phyloP scores from a whole-genome alignment of 2,797 vertebrate species.

The Astyanax mexicanus region DNA sequence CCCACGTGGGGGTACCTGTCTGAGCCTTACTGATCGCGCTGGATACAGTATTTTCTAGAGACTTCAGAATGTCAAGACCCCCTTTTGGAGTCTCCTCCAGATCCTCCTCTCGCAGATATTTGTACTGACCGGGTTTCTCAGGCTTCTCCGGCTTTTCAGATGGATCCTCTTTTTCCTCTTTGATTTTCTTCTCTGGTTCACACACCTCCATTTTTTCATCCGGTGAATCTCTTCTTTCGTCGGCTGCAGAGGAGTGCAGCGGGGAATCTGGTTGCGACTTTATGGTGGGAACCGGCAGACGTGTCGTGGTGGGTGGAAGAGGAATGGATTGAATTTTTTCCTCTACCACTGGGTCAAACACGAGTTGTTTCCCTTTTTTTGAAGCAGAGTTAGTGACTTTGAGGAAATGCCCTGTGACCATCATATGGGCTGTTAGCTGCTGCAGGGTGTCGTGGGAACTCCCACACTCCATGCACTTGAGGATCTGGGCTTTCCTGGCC shows the following conservation, averaged over 20 bases:
- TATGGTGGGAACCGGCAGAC: constrained; percentile 83
- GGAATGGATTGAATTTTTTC: constrained; percentile 98
- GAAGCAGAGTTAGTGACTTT: constrained; percentile 98
- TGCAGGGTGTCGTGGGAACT: constrained; percentile 98
- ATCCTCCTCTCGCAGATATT: constrained; percentile 96
- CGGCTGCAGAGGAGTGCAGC: constrained; percentile 69
- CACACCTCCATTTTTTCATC: constrained; percentile 70
- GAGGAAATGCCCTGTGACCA: constrained; percentile 98
- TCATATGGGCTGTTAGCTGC: constrained; percentile 98
- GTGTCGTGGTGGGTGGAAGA: constrained; percentile 91
- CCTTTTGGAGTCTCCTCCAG: constrained; percentile 93
- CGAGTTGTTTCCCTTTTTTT: constrained; percentile 97
- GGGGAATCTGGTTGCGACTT: constrained; percentile 90
- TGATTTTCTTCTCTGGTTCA: constrained; percentile 87
- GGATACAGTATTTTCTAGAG: constrained; percentile 95
- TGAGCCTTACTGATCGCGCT: constrained; percentile 98
- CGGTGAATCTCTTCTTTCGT: constrained; percentile 82
- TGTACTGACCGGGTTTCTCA: constrained; percentile 80
- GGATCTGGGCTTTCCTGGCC: constrained; percentile 96
- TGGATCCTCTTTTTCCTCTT: constrained; percentile 90
- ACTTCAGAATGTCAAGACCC: constrained; percentile 94
- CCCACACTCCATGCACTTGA: constrained; percentile 99
- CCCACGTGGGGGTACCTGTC: constrained; percentile 96
- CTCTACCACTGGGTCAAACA: constrained; percentile 91
- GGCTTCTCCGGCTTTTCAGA: constrained; percentile 71